These are phyloP conservation scores for Phymanthus crucifer DNA, from an alignment of 92 coral and sea anemone genomes.

Conservation along the genomic window DNA sequence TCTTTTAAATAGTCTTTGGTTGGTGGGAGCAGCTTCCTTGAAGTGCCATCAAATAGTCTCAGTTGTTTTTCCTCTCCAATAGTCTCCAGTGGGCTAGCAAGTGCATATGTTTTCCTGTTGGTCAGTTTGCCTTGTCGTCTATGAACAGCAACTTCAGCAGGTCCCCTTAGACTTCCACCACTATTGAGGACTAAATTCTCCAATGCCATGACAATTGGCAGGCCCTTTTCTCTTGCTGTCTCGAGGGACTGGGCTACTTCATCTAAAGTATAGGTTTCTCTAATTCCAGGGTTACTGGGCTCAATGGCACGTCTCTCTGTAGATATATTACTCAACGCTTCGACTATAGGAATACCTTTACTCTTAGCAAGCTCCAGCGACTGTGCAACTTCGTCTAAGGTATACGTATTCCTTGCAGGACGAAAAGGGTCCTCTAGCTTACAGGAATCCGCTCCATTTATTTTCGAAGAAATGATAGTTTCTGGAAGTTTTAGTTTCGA, in stretches of 20 bases:
- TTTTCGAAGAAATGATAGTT: neutral
- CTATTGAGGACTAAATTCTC: slow-evolving; percentile 43
- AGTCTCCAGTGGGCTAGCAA: slow-evolving; percentile 87
- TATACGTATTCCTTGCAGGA: slow-evolving; percentile 72
- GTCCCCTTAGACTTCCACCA: slow-evolving; percentile 28
- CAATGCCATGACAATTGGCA: slow-evolving; percentile 76
- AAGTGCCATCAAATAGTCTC: slow-evolving; percentile 74
- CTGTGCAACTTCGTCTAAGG: slow-evolving; percentile 83
- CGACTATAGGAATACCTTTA: slow-evolving; percentile 79
- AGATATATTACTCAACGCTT: slow-evolving; percentile 68
- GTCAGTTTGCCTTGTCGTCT: slow-evolving; percentile 75
- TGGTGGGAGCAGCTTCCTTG: slow-evolving; percentile 53
- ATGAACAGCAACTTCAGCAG: slow-evolving; percentile 58
- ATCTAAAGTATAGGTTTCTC: slow-evolving; percentile 84
- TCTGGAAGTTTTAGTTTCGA: slow-evolving; percentile 19
- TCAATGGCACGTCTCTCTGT: slow-evolving; percentile 11
- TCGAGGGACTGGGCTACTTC: slow-evolving; percentile 80
- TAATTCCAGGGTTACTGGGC: slow-evolving; percentile 33
- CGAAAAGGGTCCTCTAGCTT: neutral
- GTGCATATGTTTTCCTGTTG: slow-evolving; percentile 82
- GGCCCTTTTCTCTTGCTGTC: slow-evolving; percentile 81
- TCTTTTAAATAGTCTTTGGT: slow-evolving; percentile 14
- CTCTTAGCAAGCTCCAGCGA: slow-evolving; percentile 81
- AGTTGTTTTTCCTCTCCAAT: slow-evolving; percentile 72
- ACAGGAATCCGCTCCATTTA: neutral